Evolutionary conservation across 2,113 vertebrate genomes (phyloP), one percentile per base, ranked within the genome.

Genomic region (Polypterus senegalus): DNA sequence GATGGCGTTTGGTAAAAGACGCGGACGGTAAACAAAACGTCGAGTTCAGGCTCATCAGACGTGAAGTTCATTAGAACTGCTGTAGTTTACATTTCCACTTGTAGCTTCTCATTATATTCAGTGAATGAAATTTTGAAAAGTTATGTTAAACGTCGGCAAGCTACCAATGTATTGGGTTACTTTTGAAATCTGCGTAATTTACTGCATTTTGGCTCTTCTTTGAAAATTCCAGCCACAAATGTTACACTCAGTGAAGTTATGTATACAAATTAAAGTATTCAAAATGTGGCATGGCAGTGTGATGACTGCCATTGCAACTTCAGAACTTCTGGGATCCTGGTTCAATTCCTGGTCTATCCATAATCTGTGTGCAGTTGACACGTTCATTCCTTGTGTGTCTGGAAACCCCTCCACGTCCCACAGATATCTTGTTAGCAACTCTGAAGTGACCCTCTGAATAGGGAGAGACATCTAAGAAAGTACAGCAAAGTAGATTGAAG

Each of bases 41-140:
- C 65, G 53, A 47, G 59, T 71, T 11, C 46, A 52, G 11, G 49
- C 57, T 61, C 47, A 49, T 58, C 65, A 52, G 55, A 67, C 67
- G 67, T 69, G 66, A 72, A 61, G 65, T 70, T 63, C 64, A 68
- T 70, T 67, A 57, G 58, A 47, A 48, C 48, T 65, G 64, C 54
- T 55, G 58, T 63, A 47, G 62, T 63, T 65, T 75, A 68, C 59
- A 58, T 72, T 60, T 67, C 49, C 43, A 7, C 53, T n/a, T 59
- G 65, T 57, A 65, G 58, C 63, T 52, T 61, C 52, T 27, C 66
- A 63, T 70, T 54, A 60, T 65, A 52, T 58, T 67, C 63, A 67
- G 54, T 61, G 61, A 69, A 64, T 54, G 57, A 54, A 54, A 58
- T 69, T 69, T 63, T 65, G 57, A 71, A 61, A 49, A 54, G 61